Evolutionary conservation across 1,140 invertebrate genomes (phyloP), one percentile per base, ranked within the genome.

Genomic region (Drosophila kohkoa): DNA sequence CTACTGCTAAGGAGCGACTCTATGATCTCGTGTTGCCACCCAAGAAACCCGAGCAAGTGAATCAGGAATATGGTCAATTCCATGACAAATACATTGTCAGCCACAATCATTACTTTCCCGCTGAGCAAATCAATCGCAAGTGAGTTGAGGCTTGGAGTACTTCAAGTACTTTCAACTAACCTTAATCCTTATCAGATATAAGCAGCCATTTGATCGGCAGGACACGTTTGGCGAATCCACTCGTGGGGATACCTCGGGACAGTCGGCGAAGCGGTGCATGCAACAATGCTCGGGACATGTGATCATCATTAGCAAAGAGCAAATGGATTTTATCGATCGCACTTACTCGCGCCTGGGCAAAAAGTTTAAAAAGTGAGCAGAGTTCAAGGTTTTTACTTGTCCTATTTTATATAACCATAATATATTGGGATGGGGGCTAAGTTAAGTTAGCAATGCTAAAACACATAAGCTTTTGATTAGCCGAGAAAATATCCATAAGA

Each of bases 31-130:
- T 90, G 1, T 62, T 91, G 57, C 91, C 90, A 0, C 35, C 32
- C 0, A 92, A 85, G 25, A 57, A 79, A 0, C 13, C 49, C 1
- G 64, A 87, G 10, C 69, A 92, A 25, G 78, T 92, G 0, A 87
- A 83, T 46, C 13, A 51, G 11, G 91, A 92, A 48, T 87, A 45
- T 49, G 10, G 7, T 0, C 15, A 71, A 1, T 80, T 69, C 43
- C 91, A 92, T 63, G 81, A 86, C 0, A 81, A 92, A 66, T 71
- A 75, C 10, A 69, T 92, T 16, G 16, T 91, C 5, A 91, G 88
- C 16, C 91, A 92, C 63, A 80, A 78, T 51, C 85, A 90, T 48
- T 92, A 92, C 51, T 90, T 92, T 32, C 88, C 91, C 0, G 30
- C 74, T 0, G 91, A 92, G 32, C 77, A 80, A 35, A 38, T 92